Evolutionary conservation across 2,888 invertebrate species (phyloP), one percentile per base, ranked within the genome.

Genomic region (Xanthia togata): DNA sequence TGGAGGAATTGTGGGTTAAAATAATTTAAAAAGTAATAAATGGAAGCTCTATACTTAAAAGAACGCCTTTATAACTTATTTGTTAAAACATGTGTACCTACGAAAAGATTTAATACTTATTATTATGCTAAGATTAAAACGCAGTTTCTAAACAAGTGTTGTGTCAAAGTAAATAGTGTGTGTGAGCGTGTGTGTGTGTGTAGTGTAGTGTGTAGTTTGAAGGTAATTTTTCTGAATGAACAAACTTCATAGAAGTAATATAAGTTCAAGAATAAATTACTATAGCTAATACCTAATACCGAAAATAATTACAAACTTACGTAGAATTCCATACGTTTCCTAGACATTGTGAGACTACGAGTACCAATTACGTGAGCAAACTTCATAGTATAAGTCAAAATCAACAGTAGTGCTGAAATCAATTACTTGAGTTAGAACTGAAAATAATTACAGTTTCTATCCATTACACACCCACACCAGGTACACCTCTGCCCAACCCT

Each of bases 351-450:
- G 47, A 20, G 2, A 23, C 14, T 50, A 35, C 2, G 2, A 23
- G 9, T 50, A 35, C 2, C n/a, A 76, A 76, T 35, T 9, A 35
- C 62, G 26, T n/a, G 23, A 47, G 17, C 17, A 55, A 76, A 63
- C 44, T 63, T 63, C 17, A 20, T 50, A 41, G 12, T 31, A 41
- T 41, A n/a, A n/a, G 31, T 23, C 1, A 53, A 11, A 4, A 4
- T 53, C n/a, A 60, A 53, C 8, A n/a, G 35, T 44, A 35, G 14
- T 60, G 31, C 60, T 38, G 17, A 2, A 31, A 59, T 38, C 60
- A 4, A 4, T 31, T 41, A 31, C 2, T 41, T 4, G n/a, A 31
- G 4, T 26, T n/a, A 35, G 23, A 35, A 63, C 17, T 53, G 23
- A 14, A 53, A 75, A 44, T 26, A 35, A 41, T 41, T 31, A 41